A percentile compares a stretch with the other conserved stretches of the same genome.
Conservation (phyloP, 2,888 invertebrate genomes). For the Cancer borealis region DNA sequence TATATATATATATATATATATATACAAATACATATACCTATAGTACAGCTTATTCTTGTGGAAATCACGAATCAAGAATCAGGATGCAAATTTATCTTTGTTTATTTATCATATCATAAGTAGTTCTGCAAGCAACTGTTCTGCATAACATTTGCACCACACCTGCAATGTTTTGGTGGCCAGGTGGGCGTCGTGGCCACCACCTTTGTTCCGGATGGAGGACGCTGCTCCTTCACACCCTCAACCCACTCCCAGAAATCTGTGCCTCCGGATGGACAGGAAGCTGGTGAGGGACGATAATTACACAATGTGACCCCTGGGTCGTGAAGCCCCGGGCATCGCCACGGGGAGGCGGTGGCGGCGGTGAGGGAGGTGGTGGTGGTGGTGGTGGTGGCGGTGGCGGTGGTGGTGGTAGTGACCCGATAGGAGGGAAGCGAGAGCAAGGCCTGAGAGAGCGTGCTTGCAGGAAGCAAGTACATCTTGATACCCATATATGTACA, state of each 20-base stretch:
- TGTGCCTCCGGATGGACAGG: constrained; percentile 59
- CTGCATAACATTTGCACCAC: background rate
- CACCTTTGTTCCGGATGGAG: constrained; percentile 9
- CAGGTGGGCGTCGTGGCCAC: background rate
- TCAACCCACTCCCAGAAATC: constrained; percentile 44
- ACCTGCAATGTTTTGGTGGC: background rate
- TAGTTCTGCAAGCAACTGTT: background rate
- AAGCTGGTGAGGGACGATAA: constrained; percentile 64
- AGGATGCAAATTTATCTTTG: background rate
- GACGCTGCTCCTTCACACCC: background rate
- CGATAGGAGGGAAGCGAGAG: background rate
- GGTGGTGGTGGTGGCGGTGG: background rate
- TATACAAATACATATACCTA: background rate
- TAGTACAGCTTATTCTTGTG: background rate
- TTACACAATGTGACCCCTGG: constrained; percentile 57
- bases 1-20: background rate
- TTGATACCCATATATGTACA: constrained; percentile 38
- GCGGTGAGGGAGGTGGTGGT: background rate
- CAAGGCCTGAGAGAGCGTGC: background rate
- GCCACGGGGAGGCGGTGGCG: constrained; percentile 24
- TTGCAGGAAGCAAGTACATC: constrained; percentile 35
- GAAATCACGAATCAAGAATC: background rate
- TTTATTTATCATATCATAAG: background rate
- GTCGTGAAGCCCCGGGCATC: constrained; percentile 52
- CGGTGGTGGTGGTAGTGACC: background rate